Evolutionary conservation across 2,888 invertebrate species (phyloP).

Genomic region (Hemistola chrysoprasaria): DNA sequence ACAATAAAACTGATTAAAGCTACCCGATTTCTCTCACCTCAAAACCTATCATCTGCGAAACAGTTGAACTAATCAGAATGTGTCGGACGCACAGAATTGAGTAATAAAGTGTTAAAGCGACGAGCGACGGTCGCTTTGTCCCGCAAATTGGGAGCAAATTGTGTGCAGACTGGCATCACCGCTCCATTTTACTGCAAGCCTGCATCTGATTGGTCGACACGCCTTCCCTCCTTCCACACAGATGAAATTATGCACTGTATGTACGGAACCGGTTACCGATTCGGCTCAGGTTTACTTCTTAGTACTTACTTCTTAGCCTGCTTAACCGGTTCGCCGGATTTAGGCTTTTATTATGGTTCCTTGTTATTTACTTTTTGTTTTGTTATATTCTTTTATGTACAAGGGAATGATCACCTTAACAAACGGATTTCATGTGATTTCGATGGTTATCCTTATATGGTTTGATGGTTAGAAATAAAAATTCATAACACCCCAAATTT

Average conservation of each 20-base stretch:
- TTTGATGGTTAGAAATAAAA: too few species aligned
- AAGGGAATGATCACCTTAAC: too few species aligned
- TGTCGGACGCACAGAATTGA: slow-evolving; percentile 74
- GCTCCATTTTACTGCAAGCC: slow-evolving; percentile 68
- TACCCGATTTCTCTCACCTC: slow-evolving; percentile 35
- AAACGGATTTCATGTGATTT: too few species aligned
- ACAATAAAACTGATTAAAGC: neutral
- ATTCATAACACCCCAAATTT: too few species aligned
- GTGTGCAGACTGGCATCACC: slow-evolving; percentile 64
- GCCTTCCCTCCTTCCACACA: slow-evolving; percentile 57
- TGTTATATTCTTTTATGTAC: too few species aligned
- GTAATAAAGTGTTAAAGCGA: slow-evolving; percentile 74
- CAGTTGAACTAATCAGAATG: slow-evolving; percentile 72
- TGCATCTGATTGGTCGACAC: slow-evolving; percentile 77
- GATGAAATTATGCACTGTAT: slow-evolving; percentile 77
- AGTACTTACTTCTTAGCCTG: too few species aligned
- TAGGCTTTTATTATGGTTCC: too few species aligned
- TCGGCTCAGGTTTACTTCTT: slow-evolving; percentile 62
- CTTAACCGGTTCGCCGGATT: too few species aligned
- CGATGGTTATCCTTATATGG: too few species aligned
- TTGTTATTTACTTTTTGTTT: too few species aligned
- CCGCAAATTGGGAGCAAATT: slow-evolving; percentile 77
- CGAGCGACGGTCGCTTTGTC: slow-evolving; percentile 61
- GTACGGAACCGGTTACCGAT: slow-evolving; percentile 54
- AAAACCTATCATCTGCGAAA: slow-evolving; percentile 62